A percentile compares a stretch with the other conserved stretches of the same genome.
phyloP scores from a whole-genome alignment of 2,888 invertebrate genomes.

The Pollenia labialis region DNA sequence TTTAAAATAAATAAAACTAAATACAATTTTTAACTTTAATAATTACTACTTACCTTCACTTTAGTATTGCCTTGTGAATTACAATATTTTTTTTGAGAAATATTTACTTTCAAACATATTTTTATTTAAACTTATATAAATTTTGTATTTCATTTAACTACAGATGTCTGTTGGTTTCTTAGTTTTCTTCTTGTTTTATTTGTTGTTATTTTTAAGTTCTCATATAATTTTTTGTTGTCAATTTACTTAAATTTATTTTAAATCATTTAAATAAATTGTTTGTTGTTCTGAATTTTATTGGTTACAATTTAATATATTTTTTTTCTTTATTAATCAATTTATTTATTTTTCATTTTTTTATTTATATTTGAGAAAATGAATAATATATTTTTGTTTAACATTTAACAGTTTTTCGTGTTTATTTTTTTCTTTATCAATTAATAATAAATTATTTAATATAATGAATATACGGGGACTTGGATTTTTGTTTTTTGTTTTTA shows the following conservation, averaged over 20 bases:
- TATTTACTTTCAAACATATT: constrained; percentile 81
- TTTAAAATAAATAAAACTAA: no score
- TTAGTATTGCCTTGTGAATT: constrained; percentile 40
- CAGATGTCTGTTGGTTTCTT: constrained; percentile 78
- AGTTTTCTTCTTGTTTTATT: constrained; percentile 53
- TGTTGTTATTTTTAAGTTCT: constrained; percentile 59
- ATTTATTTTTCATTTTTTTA: constrained; percentile 39
- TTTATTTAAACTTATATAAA: constrained; percentile 83
- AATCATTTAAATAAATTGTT: constrained; percentile 71
- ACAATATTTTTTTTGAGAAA: constrained; percentile 53
- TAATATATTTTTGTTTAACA: constrained; percentile 67
- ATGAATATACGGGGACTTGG: constrained; percentile 54
- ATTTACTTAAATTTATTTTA: constrained; percentile 67
- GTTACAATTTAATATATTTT: constrained; percentile 58
- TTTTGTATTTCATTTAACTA: constrained; percentile 80
- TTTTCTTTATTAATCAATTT: constrained; percentile 31
- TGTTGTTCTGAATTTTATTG: constrained; percentile 47
- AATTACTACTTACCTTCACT: constrained; percentile 30
- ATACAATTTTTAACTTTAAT: no score
- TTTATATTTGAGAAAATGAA: constrained; percentile 69
- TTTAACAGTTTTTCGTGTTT: constrained; percentile 70
- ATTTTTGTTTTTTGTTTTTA: constrained; percentile 46
- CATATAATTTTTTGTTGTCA: constrained; percentile 63
- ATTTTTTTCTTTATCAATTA: constrained; percentile 47
- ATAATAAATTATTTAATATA: constrained; percentile 62